phyloP scores from a whole-genome alignment of 2,113 vertebrate genomes.

The Glaucidium brasilianum region DNA sequence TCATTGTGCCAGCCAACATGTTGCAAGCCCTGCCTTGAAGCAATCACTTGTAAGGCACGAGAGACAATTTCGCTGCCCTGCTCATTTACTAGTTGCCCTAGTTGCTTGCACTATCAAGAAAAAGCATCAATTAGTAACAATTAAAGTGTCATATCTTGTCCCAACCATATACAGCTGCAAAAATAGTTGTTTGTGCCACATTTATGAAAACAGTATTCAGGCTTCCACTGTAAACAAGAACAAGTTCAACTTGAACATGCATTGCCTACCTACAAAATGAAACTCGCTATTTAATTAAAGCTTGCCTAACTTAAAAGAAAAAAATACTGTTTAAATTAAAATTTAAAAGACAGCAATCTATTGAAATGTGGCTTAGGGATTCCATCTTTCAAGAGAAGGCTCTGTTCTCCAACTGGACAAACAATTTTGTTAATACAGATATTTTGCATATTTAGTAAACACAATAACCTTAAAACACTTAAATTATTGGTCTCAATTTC shows the following conservation, averaged over 20 bases:
- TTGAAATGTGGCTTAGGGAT: neutral
- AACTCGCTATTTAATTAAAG: neutral
- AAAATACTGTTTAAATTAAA: neutral
- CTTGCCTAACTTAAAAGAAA: neutral
- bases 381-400: neutral
- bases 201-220: slow-evolving; percentile 21
- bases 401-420: neutral
- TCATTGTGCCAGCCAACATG: neutral
- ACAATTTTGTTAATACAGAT: neutral
- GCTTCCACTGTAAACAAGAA: slow-evolving; percentile 36
- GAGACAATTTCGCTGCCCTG: neutral
- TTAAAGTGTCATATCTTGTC: slow-evolving; percentile 29
- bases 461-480: neutral
- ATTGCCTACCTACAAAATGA: neutral
- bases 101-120: slow-evolving; percentile 41
- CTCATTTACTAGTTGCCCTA: slow-evolving; percentile 34
- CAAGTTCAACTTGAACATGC: neutral
- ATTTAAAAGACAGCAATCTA: neutral
- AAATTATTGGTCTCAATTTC: neutral
- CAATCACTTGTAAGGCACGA: slow-evolving; percentile 10
- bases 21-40: slow-evolving; percentile 32
- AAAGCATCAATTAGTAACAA: slow-evolving; percentile 63
- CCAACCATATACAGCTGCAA: neutral
- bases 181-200: slow-evolving; percentile 19
- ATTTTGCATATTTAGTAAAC: neutral